phyloP scores from a whole-genome alignment of 2,797 vertebrate species.

The Ctenopoma multispine region DNA sequence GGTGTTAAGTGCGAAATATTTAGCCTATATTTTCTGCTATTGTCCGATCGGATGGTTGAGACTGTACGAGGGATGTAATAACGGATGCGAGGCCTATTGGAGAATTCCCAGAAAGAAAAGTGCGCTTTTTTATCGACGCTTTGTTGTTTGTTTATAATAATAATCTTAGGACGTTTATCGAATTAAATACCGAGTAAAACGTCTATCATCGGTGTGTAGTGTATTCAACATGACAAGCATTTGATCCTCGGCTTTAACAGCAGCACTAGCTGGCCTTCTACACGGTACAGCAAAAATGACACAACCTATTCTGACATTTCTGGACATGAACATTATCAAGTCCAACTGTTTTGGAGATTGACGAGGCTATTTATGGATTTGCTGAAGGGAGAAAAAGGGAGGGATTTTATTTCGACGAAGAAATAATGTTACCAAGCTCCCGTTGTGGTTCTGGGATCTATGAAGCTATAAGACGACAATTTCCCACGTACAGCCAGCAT shows the following conservation, averaged over 20 bases:
- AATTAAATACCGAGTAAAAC: not conserved
- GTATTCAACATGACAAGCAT: conserved; percentile 14
- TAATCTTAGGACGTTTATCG: not conserved
- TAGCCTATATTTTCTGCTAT: conserved; percentile 50
- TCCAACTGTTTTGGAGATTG: not conserved
- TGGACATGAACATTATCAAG: not conserved
- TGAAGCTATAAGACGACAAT: not conserved
- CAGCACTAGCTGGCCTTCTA: conserved; percentile 50
- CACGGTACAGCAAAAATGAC: conserved; percentile 20
- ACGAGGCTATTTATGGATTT: conserved; percentile 10
- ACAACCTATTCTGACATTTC: conserved; percentile 3
- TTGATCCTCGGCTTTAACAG: conserved; percentile 36
- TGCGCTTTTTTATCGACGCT: conserved; percentile 18
- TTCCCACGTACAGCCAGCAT: conserved; percentile 3
- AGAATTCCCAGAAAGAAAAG: conserved; percentile 56
- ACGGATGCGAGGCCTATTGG: conserved; percentile 76
- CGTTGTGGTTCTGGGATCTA: not conserved
- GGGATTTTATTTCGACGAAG: conserved; percentile 25
- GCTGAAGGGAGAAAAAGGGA: not conserved
- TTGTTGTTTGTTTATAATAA: conserved; percentile 22
- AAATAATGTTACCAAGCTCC: not conserved
- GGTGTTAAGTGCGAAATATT: conserved; percentile 35
- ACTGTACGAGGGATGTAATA: conserved; percentile 56
- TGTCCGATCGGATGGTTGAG: conserved; percentile 60
- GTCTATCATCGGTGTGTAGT: not conserved